These are phyloP conservation scores for Coregonus suidteri DNA, from an alignment of 2,797 vertebrate species.

Conservation along the genomic window DNA sequence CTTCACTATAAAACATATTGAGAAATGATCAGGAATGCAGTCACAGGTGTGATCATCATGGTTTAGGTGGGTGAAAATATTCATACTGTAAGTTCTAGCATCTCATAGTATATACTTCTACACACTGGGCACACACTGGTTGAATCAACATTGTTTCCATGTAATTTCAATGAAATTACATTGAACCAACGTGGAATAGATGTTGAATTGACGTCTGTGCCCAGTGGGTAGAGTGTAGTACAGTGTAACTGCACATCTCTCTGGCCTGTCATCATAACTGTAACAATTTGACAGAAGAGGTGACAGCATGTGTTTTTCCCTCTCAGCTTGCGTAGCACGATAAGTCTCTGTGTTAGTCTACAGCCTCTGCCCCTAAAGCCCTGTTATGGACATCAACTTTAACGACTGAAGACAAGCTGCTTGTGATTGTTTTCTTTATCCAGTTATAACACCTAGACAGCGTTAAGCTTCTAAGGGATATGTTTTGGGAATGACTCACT, in stretches of 20 bases:
- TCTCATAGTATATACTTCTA: background rate
- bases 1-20: background rate
- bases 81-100: background rate
- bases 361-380: background rate
- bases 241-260: background rate
- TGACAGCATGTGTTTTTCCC: conserved; percentile 39
- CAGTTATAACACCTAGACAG: conserved; percentile 24
- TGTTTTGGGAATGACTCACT: conserved; percentile 48
- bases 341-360: conserved; percentile 7
- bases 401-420: conserved; percentile 16
- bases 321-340: conserved; percentile 24
- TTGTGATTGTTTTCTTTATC: conserved; percentile 31
- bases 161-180: too few relatives aligned
- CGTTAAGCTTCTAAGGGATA: conserved; percentile 40
- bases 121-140: too few relatives aligned
- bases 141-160: too few relatives aligned
- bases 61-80: background rate
- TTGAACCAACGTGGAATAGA: too few relatives aligned
- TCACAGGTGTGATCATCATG: background rate
- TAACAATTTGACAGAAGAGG: conserved; percentile 42
- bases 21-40: background rate
- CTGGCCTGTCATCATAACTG: conserved; percentile 35
- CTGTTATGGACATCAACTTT: background rate
- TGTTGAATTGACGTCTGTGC: too few relatives aligned
- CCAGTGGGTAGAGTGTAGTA: background rate